Evolutionary conservation across 2,888 invertebrate genomes (phyloP).

Genomic region (Leptopilina drosophilae): DNA sequence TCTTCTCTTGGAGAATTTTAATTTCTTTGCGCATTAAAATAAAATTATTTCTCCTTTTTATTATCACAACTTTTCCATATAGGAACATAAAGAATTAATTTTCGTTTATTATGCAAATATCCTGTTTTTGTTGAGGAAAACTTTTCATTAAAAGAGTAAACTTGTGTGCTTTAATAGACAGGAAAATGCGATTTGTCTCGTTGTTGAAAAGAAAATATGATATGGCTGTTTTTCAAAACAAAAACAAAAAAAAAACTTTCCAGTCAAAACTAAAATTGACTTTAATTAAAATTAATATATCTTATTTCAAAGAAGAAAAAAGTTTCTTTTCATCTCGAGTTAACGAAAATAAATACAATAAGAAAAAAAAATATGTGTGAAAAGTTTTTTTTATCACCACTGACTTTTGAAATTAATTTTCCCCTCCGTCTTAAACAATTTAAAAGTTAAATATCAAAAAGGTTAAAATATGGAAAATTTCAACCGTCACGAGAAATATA

Average conservation of each 20-base stretch:
- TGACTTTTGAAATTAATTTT: too few relatives aligned
- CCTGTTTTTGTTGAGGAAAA: background rate
- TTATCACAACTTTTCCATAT: background rate
- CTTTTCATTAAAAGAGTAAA: background rate
- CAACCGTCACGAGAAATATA: too few relatives aligned
- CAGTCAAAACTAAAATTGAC: background rate
- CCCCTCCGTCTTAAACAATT: too few relatives aligned
- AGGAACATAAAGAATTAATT: too few relatives aligned
- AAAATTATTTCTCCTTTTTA: background rate
- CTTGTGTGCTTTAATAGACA: background rate
- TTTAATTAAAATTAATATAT: constrained; percentile 4
- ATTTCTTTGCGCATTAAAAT: too few relatives aligned
- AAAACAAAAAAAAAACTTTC: background rate
- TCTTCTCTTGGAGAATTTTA: too few relatives aligned
- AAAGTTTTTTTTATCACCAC: background rate
- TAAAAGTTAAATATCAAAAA: too few relatives aligned
- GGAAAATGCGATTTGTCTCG: background rate
- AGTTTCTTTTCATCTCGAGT: background rate
- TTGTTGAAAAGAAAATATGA: background rate
- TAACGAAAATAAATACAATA: background rate
- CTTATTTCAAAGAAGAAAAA: background rate
- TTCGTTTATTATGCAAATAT: background rate
- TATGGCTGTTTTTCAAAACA: background rate
- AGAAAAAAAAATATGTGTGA: background rate
- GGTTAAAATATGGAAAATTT: too few relatives aligned